Evolutionary conservation across 2,113 vertebrate genomes (phyloP).

Genomic region (Origma solitaria): DNA sequence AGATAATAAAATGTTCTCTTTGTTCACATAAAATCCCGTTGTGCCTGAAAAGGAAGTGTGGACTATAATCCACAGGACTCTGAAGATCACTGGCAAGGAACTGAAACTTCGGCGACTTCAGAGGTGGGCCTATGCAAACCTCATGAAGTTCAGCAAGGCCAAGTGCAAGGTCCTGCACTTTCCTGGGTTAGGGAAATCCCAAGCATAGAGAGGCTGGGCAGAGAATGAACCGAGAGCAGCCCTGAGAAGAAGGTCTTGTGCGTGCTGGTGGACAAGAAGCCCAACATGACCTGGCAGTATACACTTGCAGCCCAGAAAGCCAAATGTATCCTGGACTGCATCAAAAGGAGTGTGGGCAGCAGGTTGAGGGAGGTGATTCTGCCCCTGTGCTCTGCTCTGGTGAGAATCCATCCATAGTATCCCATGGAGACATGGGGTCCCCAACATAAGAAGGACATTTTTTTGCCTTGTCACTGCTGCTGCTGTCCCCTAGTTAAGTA

Average conservation of each 20-base stretch:
- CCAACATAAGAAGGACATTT: not conserved
- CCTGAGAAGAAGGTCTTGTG: not conserved
- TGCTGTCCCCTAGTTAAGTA: not conserved
- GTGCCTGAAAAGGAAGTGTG: not conserved
- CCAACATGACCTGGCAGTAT: not conserved
- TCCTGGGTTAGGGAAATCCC: not conserved
- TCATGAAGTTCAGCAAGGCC: not conserved
- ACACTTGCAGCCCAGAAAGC: rapidly evolving
- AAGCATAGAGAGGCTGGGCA: not conserved
- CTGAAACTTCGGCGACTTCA: not conserved
- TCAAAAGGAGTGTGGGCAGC: not conserved
- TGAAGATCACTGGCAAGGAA: not conserved
- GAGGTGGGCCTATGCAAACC: not conserved
- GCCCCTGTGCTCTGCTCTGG: not conserved
- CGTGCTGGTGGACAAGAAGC: not conserved
- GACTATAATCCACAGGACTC: not conserved
- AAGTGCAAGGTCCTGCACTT: not conserved
- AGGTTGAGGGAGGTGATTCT: not conserved
- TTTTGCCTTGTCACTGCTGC: not conserved
- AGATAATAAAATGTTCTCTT: not conserved
- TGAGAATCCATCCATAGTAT: not conserved
- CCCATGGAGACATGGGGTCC: not conserved
- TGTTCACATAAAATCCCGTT: not conserved
- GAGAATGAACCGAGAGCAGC: not conserved
- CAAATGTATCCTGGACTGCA: not conserved